These are phyloP conservation scores for Ephialtes manifestator DNA, from an alignment of 2,888 invertebrate species.

Conservation along the genomic window DNA sequence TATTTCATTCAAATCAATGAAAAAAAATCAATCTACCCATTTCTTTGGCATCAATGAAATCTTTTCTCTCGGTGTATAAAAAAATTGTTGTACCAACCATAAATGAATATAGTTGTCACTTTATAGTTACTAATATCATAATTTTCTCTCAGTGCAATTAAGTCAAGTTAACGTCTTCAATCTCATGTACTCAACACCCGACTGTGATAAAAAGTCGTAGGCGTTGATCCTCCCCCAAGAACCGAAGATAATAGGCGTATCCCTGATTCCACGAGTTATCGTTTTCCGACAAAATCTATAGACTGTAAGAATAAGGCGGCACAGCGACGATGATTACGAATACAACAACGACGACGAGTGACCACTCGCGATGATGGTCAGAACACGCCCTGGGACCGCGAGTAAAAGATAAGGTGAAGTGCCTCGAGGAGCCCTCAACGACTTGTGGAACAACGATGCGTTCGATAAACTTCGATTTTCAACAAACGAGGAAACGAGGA, in stretches of 20 bases:
- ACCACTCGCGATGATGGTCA: slow-evolving; percentile 24
- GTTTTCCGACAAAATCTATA: slow-evolving; percentile 18
- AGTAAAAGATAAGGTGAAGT: slow-evolving; percentile 15
- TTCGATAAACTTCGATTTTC: slow-evolving; percentile 71
- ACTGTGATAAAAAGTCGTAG: background rate
- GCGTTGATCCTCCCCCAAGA: background rate
- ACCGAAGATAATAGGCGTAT: background rate
- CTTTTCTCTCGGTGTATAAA: too few relatives aligned
- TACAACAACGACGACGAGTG: slow-evolving; percentile 20
- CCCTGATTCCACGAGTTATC: slow-evolving; percentile 28
- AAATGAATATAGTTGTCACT: too few relatives aligned
- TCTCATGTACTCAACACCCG: background rate
- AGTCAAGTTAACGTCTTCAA: background rate
- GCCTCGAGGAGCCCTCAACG: slow-evolving; percentile 27
- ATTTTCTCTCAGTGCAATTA: too few relatives aligned
- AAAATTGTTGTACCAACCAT: too few relatives aligned
- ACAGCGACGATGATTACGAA: slow-evolving; percentile 30
- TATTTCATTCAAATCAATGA: too few relatives aligned
- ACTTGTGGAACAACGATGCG: slow-evolving; percentile 45
- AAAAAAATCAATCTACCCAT: too few relatives aligned
- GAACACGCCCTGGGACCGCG: slow-evolving; percentile 41
- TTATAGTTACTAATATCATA: too few relatives aligned
- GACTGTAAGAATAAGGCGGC: slow-evolving; percentile 19
- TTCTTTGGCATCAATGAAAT: too few relatives aligned
- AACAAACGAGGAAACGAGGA: slow-evolving; percentile 73